Percentiles rank a stretch among this genome's conserved stretches.
Conservation (phyloP, 1,140 invertebrate genomes). For the Brachionus asplanchnoidis region DNA sequence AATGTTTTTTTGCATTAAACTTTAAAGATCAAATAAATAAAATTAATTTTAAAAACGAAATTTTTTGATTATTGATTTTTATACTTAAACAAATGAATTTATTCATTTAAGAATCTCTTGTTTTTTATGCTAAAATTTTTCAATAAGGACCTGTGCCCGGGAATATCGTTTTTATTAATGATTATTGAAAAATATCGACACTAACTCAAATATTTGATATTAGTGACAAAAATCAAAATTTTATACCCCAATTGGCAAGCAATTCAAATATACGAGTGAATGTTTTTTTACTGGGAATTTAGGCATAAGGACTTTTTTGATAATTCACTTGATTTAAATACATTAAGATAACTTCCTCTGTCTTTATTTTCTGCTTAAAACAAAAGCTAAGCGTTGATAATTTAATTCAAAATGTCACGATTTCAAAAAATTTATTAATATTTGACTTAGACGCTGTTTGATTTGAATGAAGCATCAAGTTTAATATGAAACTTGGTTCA, state of each 20-base stretch:
- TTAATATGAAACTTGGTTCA: neutral
- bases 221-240: neutral
- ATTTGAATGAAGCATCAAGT: neutral
- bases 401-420: slow-evolving; percentile 20
- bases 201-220: neutral
- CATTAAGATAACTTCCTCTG: slow-evolving; percentile 10
- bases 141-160: neutral
- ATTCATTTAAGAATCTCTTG: neutral
- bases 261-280: neutral
- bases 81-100: neutral
- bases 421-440: neutral
- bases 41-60: neutral
- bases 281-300: neutral
- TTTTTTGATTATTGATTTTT: neutral
- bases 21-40: neutral
- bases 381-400: neutral
- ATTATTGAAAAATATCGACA: neutral
- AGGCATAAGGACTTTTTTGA: neutral
- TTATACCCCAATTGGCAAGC: neutral
- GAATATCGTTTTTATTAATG: neutral
- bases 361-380: slow-evolving; percentile 1
- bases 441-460: neutral
- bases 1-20: neutral
- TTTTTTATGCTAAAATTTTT: neutral
- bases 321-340: neutral